phyloP scores from a whole-genome alignment of 2,888 invertebrate species.

The Folsomia manolachei region DNA sequence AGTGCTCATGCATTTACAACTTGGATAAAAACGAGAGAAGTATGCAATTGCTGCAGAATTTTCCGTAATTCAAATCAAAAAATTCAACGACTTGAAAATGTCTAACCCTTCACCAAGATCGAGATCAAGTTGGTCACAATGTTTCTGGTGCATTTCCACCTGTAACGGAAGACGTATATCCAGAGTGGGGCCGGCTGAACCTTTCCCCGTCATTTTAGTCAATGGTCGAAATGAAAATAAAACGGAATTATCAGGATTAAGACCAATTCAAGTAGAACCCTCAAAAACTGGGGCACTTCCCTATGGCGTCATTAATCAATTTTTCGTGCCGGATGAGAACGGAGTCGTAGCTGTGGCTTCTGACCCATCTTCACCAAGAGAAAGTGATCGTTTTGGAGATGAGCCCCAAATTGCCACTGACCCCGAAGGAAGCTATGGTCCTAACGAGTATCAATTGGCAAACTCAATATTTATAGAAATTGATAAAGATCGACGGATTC shows the following conservation, averaged over 20 bases:
- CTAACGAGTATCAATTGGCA: background rate
- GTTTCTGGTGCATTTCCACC: slow-evolving; percentile 5
- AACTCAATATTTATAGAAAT: slow-evolving; percentile 40
- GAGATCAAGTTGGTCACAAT: background rate
- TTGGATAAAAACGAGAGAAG: no score
- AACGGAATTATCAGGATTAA: background rate
- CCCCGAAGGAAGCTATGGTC: slow-evolving; percentile 18
- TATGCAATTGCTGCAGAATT: no score
- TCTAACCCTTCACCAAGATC: no score
- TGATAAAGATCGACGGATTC: slow-evolving; percentile 40
- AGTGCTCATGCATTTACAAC: no score
- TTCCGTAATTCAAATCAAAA: no score
- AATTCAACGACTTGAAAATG: no score
- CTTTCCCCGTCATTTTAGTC: slow-evolving; percentile 26
- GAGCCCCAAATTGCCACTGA: slow-evolving; percentile 2
- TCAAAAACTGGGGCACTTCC: background rate
- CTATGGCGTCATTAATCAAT: slow-evolving; percentile 18
- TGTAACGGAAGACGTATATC: slow-evolving; percentile 27
- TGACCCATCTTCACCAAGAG: no score
- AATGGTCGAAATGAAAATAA: slow-evolving; percentile 6
- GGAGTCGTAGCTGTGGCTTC: background rate
- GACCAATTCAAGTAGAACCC: slow-evolving; percentile 4
- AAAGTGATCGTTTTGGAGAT: background rate
- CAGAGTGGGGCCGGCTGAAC: slow-evolving; percentile 33
- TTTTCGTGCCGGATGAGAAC: slow-evolving; percentile 14